phyloP scores from a whole-genome alignment of 2,888 invertebrate species.

The Chorisops tibialis region DNA sequence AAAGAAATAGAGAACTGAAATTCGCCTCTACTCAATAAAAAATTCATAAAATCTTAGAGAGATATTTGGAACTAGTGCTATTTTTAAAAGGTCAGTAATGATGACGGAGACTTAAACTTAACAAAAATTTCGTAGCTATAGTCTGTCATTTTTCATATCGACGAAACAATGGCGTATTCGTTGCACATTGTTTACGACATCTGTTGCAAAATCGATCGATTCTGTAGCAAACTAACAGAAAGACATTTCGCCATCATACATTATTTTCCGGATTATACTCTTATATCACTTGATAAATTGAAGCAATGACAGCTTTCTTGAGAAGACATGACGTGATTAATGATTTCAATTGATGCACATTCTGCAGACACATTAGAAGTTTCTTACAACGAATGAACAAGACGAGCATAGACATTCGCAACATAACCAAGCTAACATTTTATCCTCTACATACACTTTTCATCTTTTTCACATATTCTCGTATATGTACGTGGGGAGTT shows the following conservation, averaged over 20 bases:
- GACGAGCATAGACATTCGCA: neutral
- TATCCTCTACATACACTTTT: neutral
- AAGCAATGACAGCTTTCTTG: slow-evolving; percentile 33
- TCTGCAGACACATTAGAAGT: slow-evolving; percentile 24
- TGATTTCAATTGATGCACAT: slow-evolving; percentile 33
- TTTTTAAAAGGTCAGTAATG: too few species aligned
- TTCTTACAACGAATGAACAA: slow-evolving; percentile 21
- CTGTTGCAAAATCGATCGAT: too few species aligned
- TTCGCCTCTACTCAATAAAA: too few species aligned
- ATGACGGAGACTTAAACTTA: too few species aligned
- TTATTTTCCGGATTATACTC: slow-evolving; percentile 29
- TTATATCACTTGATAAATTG: slow-evolving; percentile 32
- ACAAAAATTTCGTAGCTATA: too few species aligned
- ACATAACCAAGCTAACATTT: neutral
- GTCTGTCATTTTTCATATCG: too few species aligned
- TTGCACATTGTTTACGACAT: too few species aligned
- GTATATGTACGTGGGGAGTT: neutral
- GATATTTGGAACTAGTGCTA: too few species aligned
- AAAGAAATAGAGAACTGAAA: too few species aligned
- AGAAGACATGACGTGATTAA: slow-evolving; percentile 33
- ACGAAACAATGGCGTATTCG: too few species aligned
- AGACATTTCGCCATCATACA: slow-evolving; percentile 2
- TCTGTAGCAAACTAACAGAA: too few species aligned
- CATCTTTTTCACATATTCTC: neutral
- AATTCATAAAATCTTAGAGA: too few species aligned